Evolutionary conservation across 2,113 vertebrate genomes (phyloP).

Genomic region (Redunca redunca): DNA sequence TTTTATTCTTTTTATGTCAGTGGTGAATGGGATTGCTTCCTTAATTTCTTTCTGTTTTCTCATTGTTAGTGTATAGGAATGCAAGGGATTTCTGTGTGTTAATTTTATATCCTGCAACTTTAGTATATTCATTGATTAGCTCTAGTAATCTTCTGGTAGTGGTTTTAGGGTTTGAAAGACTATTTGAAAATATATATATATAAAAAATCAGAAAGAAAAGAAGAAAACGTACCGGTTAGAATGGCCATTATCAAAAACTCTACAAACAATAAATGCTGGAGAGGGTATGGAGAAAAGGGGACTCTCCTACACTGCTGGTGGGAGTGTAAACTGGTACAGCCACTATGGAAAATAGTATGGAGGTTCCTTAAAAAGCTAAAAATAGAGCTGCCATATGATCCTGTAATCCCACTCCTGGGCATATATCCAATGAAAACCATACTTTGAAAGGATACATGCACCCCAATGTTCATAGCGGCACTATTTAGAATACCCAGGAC

Average conservation of each 20-base stretch:
- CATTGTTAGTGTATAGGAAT: neutral
- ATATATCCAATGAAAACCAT: neutral
- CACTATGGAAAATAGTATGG: neutral
- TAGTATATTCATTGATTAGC: neutral
- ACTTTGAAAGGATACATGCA: neutral
- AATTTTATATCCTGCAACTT: neutral
- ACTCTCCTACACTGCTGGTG: neutral
- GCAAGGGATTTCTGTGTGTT: neutral
- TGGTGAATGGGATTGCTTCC: neutral
- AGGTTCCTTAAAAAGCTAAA: neutral
- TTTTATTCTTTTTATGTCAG: neutral
- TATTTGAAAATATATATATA: neutral
- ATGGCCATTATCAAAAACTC: neutral
- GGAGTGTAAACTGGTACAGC: neutral
- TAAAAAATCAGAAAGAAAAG: neutral
- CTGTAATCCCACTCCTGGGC: neutral
- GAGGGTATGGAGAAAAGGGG: neutral
- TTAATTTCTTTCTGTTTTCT: neutral
- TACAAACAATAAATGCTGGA: neutral
- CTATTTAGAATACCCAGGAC: neutral
- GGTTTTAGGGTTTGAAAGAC: neutral
- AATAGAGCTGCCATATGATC: neutral
- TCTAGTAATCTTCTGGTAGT: neutral
- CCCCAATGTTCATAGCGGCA: neutral
- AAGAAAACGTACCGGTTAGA: neutral